Evolutionary conservation across 23 tunicate genomes (phyloP), one percentile per base, ranked within the genome.

Genomic region (Botrylloides violaceus): DNA sequence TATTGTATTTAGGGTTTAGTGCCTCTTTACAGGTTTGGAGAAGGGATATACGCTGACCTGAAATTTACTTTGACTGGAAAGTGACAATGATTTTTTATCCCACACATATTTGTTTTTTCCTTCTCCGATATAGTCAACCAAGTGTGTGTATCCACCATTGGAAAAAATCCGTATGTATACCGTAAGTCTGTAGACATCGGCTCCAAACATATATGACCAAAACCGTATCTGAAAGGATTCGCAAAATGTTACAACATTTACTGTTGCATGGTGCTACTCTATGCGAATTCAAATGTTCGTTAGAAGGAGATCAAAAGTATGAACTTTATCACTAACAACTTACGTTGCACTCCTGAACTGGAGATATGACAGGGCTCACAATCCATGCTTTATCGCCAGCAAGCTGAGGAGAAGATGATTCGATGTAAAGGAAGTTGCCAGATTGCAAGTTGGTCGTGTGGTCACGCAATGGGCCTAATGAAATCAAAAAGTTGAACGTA

Each of bases 181-280:
- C 2, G 65, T 55, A 18, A 90, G 70, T 31, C 86, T 66, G 62
- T 74, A 83, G 3, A 90, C 84, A 43, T 90, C 97, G 28, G 58
- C 58, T 5, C 97, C 97, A 36, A 78, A 37, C 97, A 90, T 90
- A 75, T 74, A 79, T 29, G 76, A 78, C 97, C 97, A 90, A 61
- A 90, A 90, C 5, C 97, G 81, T 25, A 90, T 65, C 97, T 88
- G 66, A 20, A 56, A 56, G n/a, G n/a, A n/a, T n/a, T n/a, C n/a
- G n/a, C n/a, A n/a, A n/a, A n/a, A n/a, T n/a, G n/a, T n/a, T n/a
- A n/a, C n/a, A n/a, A n/a, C n/a, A n/a, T n/a, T n/a, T n/a, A n/a
- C n/a, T n/a, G n/a, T n/a, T n/a, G n/a, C n/a, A n/a, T n/a, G n/a
- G n/a, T n/a, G n/a, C n/a, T n/a, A n/a, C n/a, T n/a, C n/a, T n/a